Conservation (phyloP, 2,113 vertebrate species). For the Tachuris rubrigastra region DNA sequence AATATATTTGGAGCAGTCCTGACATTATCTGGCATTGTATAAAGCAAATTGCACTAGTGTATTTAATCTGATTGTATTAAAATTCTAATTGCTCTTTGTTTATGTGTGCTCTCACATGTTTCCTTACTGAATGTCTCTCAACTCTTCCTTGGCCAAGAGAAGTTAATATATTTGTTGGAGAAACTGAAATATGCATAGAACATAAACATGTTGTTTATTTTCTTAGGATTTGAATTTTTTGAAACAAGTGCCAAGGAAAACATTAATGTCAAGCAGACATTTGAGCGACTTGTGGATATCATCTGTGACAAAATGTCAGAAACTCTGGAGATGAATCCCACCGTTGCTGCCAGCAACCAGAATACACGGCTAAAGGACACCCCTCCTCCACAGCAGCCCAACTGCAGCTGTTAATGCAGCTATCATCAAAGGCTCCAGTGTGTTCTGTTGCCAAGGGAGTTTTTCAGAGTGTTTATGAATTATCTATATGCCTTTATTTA, state of each 20-base stretch:
- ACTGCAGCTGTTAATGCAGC: constrained; percentile 88
- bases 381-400: constrained; percentile 86
- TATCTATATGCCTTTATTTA: constrained; percentile 74
- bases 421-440: constrained; percentile 2
- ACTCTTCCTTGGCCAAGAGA: background rate
- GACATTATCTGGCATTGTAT: background rate
- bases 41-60: background rate
- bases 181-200: background rate
- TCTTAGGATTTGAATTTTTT: constrained; percentile 94
- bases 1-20: background rate
- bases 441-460: constrained; percentile 73
- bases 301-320: constrained; percentile 99
- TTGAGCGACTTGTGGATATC: constrained; percentile 93
- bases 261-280: constrained; percentile 96
- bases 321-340: constrained; percentile 88
- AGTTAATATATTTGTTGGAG: background rate
- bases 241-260: constrained; percentile 98
- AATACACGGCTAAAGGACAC: constrained; percentile 89
- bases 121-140: background rate
- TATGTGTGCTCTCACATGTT: background rate
- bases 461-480: constrained; percentile 73
- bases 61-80: background rate
- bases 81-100: background rate
- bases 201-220: constrained; percentile 20
- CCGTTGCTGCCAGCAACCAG: constrained; percentile 84